Evolutionary conservation across 2,113 vertebrate species (phyloP).

Genomic region (Leiothrix lutea): DNA sequence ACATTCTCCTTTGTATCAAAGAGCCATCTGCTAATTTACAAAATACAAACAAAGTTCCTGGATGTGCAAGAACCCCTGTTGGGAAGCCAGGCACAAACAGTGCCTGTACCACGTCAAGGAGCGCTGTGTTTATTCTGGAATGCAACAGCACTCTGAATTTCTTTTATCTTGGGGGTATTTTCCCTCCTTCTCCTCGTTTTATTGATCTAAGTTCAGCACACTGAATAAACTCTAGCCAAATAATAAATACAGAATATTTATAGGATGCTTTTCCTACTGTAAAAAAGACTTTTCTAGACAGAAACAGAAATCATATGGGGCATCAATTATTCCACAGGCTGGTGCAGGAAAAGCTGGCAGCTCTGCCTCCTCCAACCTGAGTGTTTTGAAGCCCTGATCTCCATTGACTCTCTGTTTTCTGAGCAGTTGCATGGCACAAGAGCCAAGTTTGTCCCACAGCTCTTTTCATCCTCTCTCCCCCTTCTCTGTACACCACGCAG

Average conservation of each 20-base stretch:
- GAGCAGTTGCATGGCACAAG: neutral
- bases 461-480: neutral
- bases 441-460: neutral
- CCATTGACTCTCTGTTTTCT: neutral
- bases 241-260: slow-evolving; percentile 9
- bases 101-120: slow-evolving; percentile 14
- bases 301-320: neutral
- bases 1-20: slow-evolving; percentile 57
- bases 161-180: slow-evolving; percentile 41
- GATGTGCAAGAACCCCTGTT: slow-evolving; percentile 48
- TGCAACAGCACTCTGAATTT: neutral
- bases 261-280: neutral
- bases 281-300: neutral
- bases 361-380: neutral
- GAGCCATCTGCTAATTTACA: slow-evolving; percentile 69
- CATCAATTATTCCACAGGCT: neutral
- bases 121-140: slow-evolving; percentile 47
- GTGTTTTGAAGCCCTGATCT: neutral
- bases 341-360: neutral
- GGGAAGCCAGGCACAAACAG: slow-evolving; percentile 57
- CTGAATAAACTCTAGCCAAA: neutral
- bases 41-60: slow-evolving; percentile 66
- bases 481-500: neutral
- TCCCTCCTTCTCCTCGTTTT: slow-evolving; percentile 9
- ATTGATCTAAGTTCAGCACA: slow-evolving; percentile 5